phyloP scores from a whole-genome alignment of 2,797 vertebrate genomes.

The Ibycter americanus region DNA sequence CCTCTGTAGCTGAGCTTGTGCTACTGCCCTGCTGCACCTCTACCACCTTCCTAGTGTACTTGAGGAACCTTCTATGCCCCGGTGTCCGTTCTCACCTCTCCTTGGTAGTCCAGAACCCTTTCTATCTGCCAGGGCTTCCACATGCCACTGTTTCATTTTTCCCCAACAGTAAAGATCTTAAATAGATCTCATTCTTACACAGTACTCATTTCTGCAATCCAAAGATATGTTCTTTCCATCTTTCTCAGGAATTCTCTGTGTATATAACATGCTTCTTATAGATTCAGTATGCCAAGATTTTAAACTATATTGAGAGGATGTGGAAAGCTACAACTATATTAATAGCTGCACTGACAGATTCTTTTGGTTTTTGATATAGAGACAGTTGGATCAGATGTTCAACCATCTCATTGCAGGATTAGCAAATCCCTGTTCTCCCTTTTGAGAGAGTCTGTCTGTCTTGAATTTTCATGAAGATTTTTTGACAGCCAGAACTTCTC shows the following conservation, averaged over 20 bases:
- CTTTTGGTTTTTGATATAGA: not conserved
- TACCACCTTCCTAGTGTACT: not conserved
- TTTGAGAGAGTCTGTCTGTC: not conserved
- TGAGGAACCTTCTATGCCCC: not conserved
- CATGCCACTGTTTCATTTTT: not conserved
- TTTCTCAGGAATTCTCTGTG: not conserved
- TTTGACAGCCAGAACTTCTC: not conserved
- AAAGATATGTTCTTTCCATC: not conserved
- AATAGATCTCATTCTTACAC: not conserved
- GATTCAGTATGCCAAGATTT: not conserved
- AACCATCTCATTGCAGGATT: not conserved
- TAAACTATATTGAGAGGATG: not conserved
- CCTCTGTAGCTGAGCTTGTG: not conserved
- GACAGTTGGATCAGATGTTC: not conserved
- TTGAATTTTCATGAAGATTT: not conserved
- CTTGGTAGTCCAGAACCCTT: not conserved
- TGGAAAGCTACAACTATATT: not conserved
- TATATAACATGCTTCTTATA: not conserved
- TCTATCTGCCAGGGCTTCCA: not conserved
- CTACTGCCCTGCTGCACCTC: not conserved
- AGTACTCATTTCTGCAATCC: not conserved
- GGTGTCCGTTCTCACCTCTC: not conserved
- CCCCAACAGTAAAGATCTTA: not conserved
- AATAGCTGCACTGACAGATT: not conserved
- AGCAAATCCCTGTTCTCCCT: not conserved